Base-by-base conservation (phyloP, 2,113 vertebrate genomes). In the Echinops telfairi region DNA sequence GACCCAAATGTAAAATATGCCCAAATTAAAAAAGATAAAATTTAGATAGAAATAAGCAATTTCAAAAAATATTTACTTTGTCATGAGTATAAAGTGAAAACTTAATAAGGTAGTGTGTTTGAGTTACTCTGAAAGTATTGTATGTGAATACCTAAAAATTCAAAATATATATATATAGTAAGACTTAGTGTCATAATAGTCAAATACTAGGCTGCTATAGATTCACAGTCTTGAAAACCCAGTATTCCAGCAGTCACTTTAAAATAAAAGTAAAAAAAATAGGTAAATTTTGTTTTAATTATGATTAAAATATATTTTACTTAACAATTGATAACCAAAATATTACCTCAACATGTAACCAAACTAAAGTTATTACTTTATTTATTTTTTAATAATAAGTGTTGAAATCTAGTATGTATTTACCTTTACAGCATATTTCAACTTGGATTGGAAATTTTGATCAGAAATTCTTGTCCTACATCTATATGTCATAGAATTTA, bases 41-140 rank as follows among this genome's bases (percentile, higher is more conserved):
- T 47, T 85, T 88, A 84, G 81, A 82, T 31, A 53, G 53, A 17
- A 83, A 92, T 7, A 86, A 83, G 29, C 31, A 64, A 53, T 73
- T 78, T 53, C 3, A 89, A 85, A 60, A 62, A 31, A 25, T 5
- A 40, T 91, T 81, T 76, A 76, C 38, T 90, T 64, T 71, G 64
- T 66, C 29, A 33, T 12, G n/a, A 87, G 60, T 86, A 31, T 83
- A 47, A 38, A 88, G 47, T 81, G n/a, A 80, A 81, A 79, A 33
- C 14, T 27, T 64, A 81, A 53, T 19, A 40, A 40, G 40, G 40
- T 40, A 89, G 15, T 53, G 62, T 38, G 64, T 22, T 57, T 36
- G 53, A 57, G 47, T 87, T 87, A 76, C 68, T 66, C 27, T 80
- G 22, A 40, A 47, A 68, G 43, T 83, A 75, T 27, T 33, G 6